Base-by-base conservation (phyloP, 2,888 invertebrate genomes). In the Zhuqinia jingwanae region DNA sequence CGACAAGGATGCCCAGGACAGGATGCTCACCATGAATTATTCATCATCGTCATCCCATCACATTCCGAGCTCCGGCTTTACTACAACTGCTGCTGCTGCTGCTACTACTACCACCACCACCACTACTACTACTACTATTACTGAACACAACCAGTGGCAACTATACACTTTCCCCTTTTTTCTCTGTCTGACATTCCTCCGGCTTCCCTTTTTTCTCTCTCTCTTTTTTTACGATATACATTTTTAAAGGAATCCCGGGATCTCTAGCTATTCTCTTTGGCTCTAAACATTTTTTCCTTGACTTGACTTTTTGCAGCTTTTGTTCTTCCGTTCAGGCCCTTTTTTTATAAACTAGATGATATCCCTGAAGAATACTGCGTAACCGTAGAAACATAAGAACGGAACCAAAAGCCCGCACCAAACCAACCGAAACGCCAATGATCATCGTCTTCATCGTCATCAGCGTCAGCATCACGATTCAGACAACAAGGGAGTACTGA, bases 21-120 rank as follows among this genome's bases (percentile, higher is more conserved):
- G 36, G 36, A 36, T 65, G 15, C 45, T 45, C 45, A 70, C 36
- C 80, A 82, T 82, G 82, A 82, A 82, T 82, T 73, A 82, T 82
- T 82, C 82, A 82, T 73, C 47, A 65, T 79, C 70, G 70, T 73
- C 70, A 47, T 50, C 79, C 50, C 76, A 36, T 79, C 65, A 53
- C 79, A 53, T 68, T 79, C 79, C 50, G 30, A 60, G 42, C 53
- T 30, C 25, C 65, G 15, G 65, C 42, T 8, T 36, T n/a, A 42
- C 13, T 42, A 42, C 36, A n/a, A n/a, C n/a, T n/a, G n/a, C n/a
- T n/a, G n/a, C n/a, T n/a, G n/a, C n/a, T n/a, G n/a, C n/a, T n/a
- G n/a, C n/a, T n/a, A n/a, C n/a, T n/a, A n/a, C n/a, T n/a, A n/a
- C n/a, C n/a, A n/a, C n/a, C n/a, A n/a, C n/a, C n/a, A n/a, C n/a